Conservation (phyloP, 2,113 vertebrate species). For the Lichenostomus cassidix region DNA sequence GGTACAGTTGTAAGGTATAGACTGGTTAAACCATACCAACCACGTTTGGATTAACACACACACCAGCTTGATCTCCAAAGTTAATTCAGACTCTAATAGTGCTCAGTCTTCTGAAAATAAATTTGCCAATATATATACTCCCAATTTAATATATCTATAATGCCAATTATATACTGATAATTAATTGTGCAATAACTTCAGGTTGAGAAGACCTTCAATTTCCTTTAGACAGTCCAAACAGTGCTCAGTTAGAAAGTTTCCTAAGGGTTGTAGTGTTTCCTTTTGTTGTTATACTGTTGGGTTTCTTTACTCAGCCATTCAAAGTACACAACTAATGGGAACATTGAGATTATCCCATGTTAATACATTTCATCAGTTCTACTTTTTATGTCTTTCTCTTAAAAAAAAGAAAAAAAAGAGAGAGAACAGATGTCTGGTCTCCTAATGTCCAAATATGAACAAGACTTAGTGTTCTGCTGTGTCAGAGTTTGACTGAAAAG, state of each 20-base stretch:
- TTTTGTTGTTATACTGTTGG: neutral
- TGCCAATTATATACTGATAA: neutral
- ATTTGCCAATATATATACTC: neutral
- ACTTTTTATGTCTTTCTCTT: neutral
- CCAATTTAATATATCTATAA: neutral
- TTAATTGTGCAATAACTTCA: neutral
- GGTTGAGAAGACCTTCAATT: neutral
- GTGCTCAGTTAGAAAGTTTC: neutral
- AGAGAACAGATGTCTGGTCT: neutral
- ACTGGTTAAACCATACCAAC: neutral
- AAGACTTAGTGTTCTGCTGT: neutral
- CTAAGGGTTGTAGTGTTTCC: neutral
- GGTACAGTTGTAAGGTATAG: neutral
- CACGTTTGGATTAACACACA: neutral
- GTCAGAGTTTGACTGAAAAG: neutral
- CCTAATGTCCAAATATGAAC: neutral
- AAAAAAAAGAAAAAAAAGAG: neutral
- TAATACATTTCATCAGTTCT: neutral
- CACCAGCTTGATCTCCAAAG: neutral
- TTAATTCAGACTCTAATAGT: neutral
- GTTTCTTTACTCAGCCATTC: neutral
- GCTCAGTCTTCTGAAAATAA: neutral
- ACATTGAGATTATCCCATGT: neutral
- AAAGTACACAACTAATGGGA: neutral
- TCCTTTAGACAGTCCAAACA: neutral